Percentiles rank a stretch among this genome's conserved stretches.
These are phyloP conservation scores for Merluccius polli DNA, from an alignment of 2,797 vertebrate genomes.

Conservation along the genomic window DNA sequence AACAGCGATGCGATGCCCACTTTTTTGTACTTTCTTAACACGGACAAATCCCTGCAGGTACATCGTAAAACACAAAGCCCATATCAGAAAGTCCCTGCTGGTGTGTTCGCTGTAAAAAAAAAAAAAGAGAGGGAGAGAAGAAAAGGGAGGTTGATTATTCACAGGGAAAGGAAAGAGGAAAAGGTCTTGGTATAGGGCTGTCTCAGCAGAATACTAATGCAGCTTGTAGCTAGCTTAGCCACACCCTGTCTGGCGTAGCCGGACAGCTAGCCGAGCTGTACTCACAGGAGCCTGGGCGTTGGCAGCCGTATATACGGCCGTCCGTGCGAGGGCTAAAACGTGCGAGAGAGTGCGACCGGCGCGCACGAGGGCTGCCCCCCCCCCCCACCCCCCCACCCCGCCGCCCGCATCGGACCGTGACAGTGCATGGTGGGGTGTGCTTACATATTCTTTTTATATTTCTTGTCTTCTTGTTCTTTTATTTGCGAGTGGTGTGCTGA, in stretches of 20 bases:
- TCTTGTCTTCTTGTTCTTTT: too few species aligned
- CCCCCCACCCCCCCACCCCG: too few species aligned
- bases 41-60: conserved; percentile 44
- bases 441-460: too few species aligned
- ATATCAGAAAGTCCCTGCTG: conserved; percentile 80
- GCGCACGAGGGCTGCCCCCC: too few species aligned
- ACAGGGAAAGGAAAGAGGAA: conserved; percentile 78
- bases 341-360: too few species aligned
- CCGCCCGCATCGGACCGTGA: too few species aligned
- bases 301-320: too few species aligned
- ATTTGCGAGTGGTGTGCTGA: too few species aligned
- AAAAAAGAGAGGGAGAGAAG: conserved; percentile 34
- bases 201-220: conserved; percentile 85
- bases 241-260: conserved; percentile 54
- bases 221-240: conserved; percentile 50
- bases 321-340: too few species aligned
- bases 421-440: too few species aligned
- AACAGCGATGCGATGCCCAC: conserved; percentile 8
- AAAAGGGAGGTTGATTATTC: conserved; percentile 77
- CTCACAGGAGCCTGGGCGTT: conserved; percentile 16
- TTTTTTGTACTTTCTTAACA: conserved; percentile 25
- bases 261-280: conserved; percentile 16
- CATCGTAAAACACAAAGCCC: conserved; percentile 76
- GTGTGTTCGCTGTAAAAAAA: not conserved
- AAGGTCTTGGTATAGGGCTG: conserved; percentile 77